phyloP scores from a whole-genome alignment of 2,888 invertebrate genomes.

The Baronia brevicornis region DNA sequence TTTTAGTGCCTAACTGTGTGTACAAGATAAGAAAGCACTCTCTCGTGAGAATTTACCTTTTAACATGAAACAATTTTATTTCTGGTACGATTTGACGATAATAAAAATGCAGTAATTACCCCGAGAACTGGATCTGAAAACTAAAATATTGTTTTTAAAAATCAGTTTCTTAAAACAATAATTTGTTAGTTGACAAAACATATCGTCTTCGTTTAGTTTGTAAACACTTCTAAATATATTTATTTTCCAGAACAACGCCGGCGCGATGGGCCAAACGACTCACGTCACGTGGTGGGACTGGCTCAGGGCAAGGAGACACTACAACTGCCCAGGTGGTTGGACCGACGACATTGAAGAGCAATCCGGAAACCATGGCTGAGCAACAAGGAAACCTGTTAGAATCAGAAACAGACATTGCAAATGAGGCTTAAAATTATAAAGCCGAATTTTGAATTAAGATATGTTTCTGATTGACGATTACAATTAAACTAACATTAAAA shows the following conservation, averaged over 20 bases:
- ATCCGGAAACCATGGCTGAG: background rate
- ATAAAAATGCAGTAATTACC: no score
- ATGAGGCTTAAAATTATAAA: conserved; percentile 1
- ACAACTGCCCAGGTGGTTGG: conserved; percentile 62
- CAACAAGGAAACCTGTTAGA: conserved; percentile 4
- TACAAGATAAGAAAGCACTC: no score
- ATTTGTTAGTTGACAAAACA: conserved; percentile 8
- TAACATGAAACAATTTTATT: no score
- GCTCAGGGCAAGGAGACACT: conserved; percentile 61
- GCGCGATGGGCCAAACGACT: conserved; percentile 59
- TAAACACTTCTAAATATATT: background rate
- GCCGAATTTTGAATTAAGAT: no score
- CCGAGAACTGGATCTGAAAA: no score
- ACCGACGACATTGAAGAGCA: background rate
- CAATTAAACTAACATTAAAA: no score
- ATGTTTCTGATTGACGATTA: no score
- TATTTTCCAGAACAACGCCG: conserved; percentile 45
- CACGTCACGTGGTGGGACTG: conserved; percentile 63
- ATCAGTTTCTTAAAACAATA: no score
- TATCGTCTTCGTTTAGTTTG: background rate
- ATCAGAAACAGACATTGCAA: background rate
- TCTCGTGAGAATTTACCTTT: no score
- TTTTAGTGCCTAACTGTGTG: no score
- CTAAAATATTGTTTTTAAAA: no score
- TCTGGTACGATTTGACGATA: no score